Evolutionary conservation across 1,140 invertebrate species (phyloP), one percentile per base, ranked within the genome.

Genomic region (Cyphomyrmex costatus): DNA sequence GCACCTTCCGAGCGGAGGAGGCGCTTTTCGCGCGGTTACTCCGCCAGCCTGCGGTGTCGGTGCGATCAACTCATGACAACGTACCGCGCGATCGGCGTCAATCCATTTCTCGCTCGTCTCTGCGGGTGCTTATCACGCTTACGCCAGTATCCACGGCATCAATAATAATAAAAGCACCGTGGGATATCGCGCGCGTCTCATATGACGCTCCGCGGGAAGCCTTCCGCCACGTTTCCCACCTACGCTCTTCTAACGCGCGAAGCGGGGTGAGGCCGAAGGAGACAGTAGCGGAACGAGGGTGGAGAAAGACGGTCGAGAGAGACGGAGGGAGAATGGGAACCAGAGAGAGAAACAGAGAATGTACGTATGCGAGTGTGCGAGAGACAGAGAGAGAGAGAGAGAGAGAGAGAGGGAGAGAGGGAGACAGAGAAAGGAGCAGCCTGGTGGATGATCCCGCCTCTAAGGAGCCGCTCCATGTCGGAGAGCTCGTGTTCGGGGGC

Each of bases 401-500:
- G 49, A 49, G 14, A 12, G 60, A 4, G 46, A 19, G 76, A n/a
- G 19, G n/a, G 76, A n/a, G 70, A 27, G 83, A 16, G 61, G 30
- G 49, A 36, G 46, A 70, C 63, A 56, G 60, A 84, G 80, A 83
- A 76, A 85, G 76, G 93, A 93, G 92, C 93, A 92, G 91, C 93
- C 91, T 93, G 91, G 91, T 86, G 94, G 93, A 94, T 95, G 94
- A 94, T 94, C 94, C 93, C 94, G 94, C 94, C 94, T 95, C 94
- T 95, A 92, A 93, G 92, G 93, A 94, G 92, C 88, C 88, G 89
- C 58, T 88, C 60, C 80, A 49, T 73, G 60, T 76, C 79, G 53
- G 82, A 80, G 53, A 61, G 65, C 8, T 14, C 46, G 77, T 83
- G 56, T 66, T 68, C 49, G 70, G 83, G 88, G 88, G 88, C 66